phyloP scores from a whole-genome alignment of 2,113 vertebrate genomes.

The Odontophorus gujanensis region DNA sequence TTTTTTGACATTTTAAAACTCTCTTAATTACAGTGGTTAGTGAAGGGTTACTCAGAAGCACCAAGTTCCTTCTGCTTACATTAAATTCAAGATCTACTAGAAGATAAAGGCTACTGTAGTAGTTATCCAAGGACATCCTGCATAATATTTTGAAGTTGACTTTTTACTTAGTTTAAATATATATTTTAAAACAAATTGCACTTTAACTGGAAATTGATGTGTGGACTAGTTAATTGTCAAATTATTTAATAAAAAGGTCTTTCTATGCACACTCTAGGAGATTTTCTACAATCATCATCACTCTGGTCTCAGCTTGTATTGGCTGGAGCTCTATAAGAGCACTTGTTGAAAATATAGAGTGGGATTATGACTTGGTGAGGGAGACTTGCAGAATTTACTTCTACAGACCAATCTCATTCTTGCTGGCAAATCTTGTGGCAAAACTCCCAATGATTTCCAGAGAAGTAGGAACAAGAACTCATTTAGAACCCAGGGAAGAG shows the following conservation, averaged over 20 bases:
- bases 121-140: background rate
- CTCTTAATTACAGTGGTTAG: background rate
- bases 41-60: background rate
- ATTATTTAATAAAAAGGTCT: slow-evolving; percentile 32
- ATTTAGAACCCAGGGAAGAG: background rate
- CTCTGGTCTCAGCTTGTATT: slow-evolving; percentile 36
- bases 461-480: background rate
- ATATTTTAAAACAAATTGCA: background rate
- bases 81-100: background rate
- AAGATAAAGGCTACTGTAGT: background rate
- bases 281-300: background rate
- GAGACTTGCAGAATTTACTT: background rate
- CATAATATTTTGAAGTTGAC: background rate
- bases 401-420: background rate
- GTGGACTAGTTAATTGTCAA: slow-evolving; percentile 18
- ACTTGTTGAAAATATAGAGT: slow-evolving; percentile 15
- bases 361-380: slow-evolving; percentile 16
- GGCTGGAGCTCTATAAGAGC: slow-evolving; percentile 26
- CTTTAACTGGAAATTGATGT: background rate
- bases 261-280: background rate
- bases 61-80: background rate
- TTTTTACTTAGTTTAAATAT: background rate
- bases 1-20: background rate
- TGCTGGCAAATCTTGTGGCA: background rate
- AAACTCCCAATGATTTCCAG: slow-evolving; percentile 45